Conservation (phyloP, 2,888 invertebrate genomes). For the Ditula angustiorana region DNA sequence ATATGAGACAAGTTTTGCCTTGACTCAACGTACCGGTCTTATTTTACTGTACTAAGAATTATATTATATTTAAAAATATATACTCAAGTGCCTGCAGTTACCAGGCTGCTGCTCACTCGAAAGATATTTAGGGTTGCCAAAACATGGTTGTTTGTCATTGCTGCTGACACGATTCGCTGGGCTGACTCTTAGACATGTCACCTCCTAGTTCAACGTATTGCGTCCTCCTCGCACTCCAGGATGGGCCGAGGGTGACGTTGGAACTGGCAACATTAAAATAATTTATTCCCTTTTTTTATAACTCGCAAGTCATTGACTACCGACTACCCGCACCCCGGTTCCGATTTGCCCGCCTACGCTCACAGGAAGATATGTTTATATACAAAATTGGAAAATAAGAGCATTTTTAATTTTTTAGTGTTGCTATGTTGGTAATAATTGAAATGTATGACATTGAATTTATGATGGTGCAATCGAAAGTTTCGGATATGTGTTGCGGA, state of each 20-base stretch:
- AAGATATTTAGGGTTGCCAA: neutral
- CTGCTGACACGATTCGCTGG: neutral
- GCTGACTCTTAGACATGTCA: neutral
- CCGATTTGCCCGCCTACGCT: constrained; percentile 28
- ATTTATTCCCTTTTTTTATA: neutral
- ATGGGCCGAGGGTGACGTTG: neutral
- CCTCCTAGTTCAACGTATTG: constrained; percentile 1
- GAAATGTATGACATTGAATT: constrained; percentile 61
- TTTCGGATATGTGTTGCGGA: constrained; percentile 31
- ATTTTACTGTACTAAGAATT: no score
- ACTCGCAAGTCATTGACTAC: neutral
- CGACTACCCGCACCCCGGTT: neutral
- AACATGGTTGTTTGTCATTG: neutral
- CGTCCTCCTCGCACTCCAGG: neutral
- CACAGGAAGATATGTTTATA: constrained; percentile 42
- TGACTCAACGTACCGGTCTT: no score
- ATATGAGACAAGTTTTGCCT: no score
- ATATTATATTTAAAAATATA: no score
- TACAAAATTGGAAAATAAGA: constrained; percentile 35
- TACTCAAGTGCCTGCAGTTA: no score
- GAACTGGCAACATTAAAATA: constrained; percentile 14
- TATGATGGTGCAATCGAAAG: constrained; percentile 52
- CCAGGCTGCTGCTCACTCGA: neutral
- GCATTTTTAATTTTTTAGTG: constrained; percentile 37
- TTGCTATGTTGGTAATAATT: constrained; percentile 49